phyloP scores from a whole-genome alignment of 2,888 invertebrate species.

The Odontomyia ornata region DNA sequence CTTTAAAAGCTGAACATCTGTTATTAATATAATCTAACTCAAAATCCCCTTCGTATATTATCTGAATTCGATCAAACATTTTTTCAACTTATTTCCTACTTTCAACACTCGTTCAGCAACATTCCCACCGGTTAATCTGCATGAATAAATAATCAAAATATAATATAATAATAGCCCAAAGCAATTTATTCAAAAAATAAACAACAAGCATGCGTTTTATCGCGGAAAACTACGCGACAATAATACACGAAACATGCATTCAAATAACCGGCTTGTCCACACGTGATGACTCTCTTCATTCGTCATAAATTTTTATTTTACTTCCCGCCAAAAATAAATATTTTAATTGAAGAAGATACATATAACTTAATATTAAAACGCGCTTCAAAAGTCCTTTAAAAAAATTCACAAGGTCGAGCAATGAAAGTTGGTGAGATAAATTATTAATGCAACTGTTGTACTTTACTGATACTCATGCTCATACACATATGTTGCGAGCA shows the following conservation, averaged over 20 bases:
- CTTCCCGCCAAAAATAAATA: neutral
- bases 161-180: too few species aligned
- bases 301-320: neutral
- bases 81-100: too few species aligned
- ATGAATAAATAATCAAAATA: too few species aligned
- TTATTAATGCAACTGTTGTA: too few species aligned
- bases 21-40: too few species aligned
- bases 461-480: too few species aligned
- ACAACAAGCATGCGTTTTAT: neutral
- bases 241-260: neutral
- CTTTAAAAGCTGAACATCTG: too few species aligned
- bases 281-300: constrained; percentile 24
- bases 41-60: too few species aligned
- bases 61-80: too few species aligned
- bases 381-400: neutral
- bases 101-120: neutral
- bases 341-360: neutral
- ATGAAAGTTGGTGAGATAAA: constrained; percentile 3
- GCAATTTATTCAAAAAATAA: too few species aligned
- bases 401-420: constrained; percentile 8
- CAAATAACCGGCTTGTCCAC: constrained; percentile 14
- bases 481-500: neutral
- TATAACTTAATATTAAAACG: neutral
- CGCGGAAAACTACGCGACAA: constrained; percentile 12
- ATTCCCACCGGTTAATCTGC: neutral